Percentiles rank a stretch among this genome's conserved stretches.
These are phyloP conservation scores for Onychostoma macrolepis DNA, from an alignment of 2,113 vertebrate species.

Conservation along the genomic window DNA sequence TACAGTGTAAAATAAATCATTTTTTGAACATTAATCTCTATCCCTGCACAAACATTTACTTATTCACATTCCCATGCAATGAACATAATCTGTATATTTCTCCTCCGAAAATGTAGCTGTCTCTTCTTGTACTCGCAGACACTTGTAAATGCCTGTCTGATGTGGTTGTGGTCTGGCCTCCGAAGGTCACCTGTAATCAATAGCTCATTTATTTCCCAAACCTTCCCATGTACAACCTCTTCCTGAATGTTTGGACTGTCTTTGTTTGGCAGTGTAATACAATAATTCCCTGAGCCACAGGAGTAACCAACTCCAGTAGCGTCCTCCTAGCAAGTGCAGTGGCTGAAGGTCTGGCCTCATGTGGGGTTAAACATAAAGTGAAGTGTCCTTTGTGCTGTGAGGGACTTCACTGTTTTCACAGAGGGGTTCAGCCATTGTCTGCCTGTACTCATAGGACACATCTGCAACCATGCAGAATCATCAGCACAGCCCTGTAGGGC, in stretches of 20 bases:
- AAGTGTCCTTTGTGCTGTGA: neutral
- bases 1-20: too few relatives aligned
- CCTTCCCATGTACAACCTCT: neutral
- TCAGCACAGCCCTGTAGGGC: neutral
- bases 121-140: neutral
- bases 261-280: slow-evolving; percentile 1
- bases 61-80: neutral
- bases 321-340: neutral
- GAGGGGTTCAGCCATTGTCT: slow-evolving; percentile 10
- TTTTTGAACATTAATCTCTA: neutral
- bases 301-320: neutral
- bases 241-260: neutral
- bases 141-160: slow-evolving; percentile 2
- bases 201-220: slow-evolving; percentile 24
- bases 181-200: slow-evolving; percentile 49
- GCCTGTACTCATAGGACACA: neutral
- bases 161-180: slow-evolving; percentile 26
- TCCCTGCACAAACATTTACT: neutral
- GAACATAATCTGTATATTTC: neutral
- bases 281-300: slow-evolving; percentile 11
- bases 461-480: slow-evolving; percentile 29
- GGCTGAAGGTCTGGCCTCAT: neutral
- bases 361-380: slow-evolving; percentile 3
- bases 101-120: neutral
- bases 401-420: neutral